These are phyloP conservation scores for Azorinus chamasolen DNA, from an alignment of 2,888 invertebrate species.

Conservation along the genomic window DNA sequence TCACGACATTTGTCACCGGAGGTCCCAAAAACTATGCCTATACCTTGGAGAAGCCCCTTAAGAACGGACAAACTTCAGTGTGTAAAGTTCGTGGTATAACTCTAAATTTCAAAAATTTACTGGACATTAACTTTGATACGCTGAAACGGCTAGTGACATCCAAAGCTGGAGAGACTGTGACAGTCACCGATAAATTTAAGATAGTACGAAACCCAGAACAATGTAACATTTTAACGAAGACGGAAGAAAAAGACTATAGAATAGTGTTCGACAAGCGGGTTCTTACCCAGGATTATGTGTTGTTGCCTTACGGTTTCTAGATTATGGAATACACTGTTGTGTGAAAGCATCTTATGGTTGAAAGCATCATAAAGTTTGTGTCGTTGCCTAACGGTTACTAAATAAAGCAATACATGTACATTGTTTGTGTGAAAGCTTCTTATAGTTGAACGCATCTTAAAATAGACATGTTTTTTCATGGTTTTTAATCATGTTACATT, in stretches of 20 bases:
- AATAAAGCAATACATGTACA: no score
- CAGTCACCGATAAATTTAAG: conserved; percentile 11
- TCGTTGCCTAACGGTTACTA: no score
- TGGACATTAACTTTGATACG: conserved; percentile 53
- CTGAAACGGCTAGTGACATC: conserved; percentile 3
- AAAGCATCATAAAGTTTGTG: no score
- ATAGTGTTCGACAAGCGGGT: conserved; percentile 20
- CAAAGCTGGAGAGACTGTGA: not conserved
- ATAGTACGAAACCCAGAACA: conserved; percentile 8
- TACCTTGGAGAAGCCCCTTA: conserved; percentile 3
- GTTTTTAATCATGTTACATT: no score
- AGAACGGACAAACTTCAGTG: conserved; percentile 41
- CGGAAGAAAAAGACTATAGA: conserved; percentile 21
- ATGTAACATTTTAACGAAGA: conserved; percentile 18
- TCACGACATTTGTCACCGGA: conserved; percentile 74
- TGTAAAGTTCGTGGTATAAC: conserved; percentile 71
- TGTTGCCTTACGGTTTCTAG: conserved; percentile 13
- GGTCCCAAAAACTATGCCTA: conserved; percentile 84
- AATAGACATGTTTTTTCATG: no score
- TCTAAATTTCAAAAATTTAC: conserved; percentile 36
- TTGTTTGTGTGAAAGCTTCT: no score
- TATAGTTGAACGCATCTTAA: no score
- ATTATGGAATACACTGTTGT: no score
- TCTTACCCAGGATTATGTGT: not conserved
- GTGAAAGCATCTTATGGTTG: no score